Percentiles rank a stretch among this genome's conserved stretches.
phyloP scores from a whole-genome alignment of 2,888 invertebrate species.

The Hofmannophila pseudospretella region DNA sequence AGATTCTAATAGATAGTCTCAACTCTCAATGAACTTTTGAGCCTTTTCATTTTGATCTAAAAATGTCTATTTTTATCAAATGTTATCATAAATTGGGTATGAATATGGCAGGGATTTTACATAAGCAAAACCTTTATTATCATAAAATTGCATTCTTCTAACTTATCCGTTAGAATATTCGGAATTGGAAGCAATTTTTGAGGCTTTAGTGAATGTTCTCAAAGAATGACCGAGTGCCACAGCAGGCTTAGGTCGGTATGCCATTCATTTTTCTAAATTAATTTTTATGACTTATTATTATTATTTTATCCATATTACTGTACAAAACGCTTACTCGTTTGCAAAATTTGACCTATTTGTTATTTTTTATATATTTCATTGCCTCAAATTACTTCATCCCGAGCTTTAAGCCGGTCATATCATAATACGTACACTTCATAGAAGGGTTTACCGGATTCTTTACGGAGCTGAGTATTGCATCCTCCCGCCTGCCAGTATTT shows the following conservation, averaged over 20 bases:
- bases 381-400: conserved; percentile 34
- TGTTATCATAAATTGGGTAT: not conserved
- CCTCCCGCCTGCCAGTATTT: conserved; percentile 66
- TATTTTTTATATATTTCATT: conserved; percentile 35
- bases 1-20: too few relatives aligned
- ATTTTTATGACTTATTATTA: conserved; percentile 53
- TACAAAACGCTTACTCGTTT: conserved; percentile 70
- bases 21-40: too few relatives aligned
- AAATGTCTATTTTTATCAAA: too few relatives aligned
- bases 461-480: conserved; percentile 56
- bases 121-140: not conserved
- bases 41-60: too few relatives aligned
- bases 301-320: conserved; percentile 60
- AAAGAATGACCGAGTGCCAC: conserved; percentile 40
- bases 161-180: conserved; percentile 2
- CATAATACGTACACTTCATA: conserved; percentile 67
- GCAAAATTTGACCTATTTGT: conserved; percentile 68
- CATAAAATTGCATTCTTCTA: not conserved
- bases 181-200: conserved; percentile 2
- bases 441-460: conserved; percentile 62
- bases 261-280: conserved; percentile 55
- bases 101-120: not conserved
- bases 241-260: conserved; percentile 29
- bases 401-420: conserved; percentile 56
- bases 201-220: conserved; percentile 3